Evolutionary conservation across 2,888 invertebrate genomes (phyloP).

Genomic region (Drosophila lutescens): DNA sequence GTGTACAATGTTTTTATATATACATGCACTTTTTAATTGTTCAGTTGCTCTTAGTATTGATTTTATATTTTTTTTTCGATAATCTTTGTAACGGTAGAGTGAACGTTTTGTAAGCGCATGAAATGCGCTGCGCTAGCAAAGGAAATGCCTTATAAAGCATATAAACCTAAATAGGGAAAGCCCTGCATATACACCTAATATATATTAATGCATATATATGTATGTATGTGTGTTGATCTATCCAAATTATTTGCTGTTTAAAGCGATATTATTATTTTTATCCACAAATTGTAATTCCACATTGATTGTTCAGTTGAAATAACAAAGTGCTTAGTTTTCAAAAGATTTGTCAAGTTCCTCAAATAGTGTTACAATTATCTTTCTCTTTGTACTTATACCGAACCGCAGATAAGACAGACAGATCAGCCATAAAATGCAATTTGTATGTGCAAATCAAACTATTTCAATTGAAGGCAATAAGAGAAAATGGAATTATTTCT

Average conservation of each 20-base stretch:
- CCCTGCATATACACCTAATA: conserved; percentile 9
- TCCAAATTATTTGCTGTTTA: conserved; percentile 16
- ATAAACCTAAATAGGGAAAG: conserved; percentile 11
- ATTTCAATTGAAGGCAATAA: conserved; percentile 23
- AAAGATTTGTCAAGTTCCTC: conserved; percentile 37
- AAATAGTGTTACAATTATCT: conserved; percentile 11
- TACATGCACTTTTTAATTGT: conserved; percentile 19
- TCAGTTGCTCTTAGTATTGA: conserved; percentile 32
- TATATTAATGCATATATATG: conserved; percentile 1
- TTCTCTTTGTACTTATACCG: conserved; percentile 34
- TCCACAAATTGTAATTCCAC: conserved; percentile 4
- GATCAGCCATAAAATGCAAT: conserved; percentile 5
- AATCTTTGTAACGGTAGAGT: conserved; percentile 20
- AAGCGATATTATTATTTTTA: conserved; percentile 1
- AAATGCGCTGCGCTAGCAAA: conserved; percentile 57
- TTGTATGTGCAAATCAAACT: conserved; percentile 28
- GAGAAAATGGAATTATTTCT: conserved; percentile 32
- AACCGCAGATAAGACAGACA: conserved; percentile 5
- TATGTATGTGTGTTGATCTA: conserved; percentile 13
- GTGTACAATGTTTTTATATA: conserved; percentile 43
- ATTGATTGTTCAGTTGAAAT: conserved; percentile 1
- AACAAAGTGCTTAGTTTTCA: conserved; percentile 10
- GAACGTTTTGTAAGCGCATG: conserved; percentile 58
- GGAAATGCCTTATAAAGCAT: conserved; percentile 40
- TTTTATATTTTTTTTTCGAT: conserved; percentile 47